Evolutionary conservation across 2,113 vertebrate genomes (phyloP).

Genomic region (Gallinago undulata): DNA sequence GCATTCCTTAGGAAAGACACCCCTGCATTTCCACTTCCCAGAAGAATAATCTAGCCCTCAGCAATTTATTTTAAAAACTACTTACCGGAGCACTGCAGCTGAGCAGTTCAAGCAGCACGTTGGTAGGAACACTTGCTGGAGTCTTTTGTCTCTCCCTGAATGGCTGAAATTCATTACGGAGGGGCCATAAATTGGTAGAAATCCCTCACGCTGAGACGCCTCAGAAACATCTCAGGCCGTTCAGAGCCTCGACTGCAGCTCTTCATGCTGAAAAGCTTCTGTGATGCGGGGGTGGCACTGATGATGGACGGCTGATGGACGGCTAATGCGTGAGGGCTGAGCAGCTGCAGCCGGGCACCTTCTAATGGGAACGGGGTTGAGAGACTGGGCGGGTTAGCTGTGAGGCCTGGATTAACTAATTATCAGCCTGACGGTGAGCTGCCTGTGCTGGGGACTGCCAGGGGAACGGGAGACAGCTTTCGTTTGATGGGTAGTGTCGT

Average conservation of each 20-base stretch:
- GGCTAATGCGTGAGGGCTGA: neutral
- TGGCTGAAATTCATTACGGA: neutral
- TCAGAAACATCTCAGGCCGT: neutral
- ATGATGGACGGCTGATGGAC: neutral
- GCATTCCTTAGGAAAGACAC: neutral
- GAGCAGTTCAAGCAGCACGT: neutral
- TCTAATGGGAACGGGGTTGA: neutral
- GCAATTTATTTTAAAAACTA: neutral
- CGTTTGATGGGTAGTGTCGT: neutral
- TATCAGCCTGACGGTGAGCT: neutral
- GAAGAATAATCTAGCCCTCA: neutral
- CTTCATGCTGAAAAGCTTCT: neutral
- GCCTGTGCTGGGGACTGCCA: neutral
- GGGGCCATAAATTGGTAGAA: neutral
- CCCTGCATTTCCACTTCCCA: neutral
- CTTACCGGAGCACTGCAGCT: neutral
- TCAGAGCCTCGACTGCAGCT: neutral
- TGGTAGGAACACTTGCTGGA: neutral
- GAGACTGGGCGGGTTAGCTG: neutral
- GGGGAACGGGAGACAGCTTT: neutral
- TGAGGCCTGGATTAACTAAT: conserved; percentile 15
- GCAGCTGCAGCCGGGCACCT: neutral
- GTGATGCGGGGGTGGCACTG: no score
- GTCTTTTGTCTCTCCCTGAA: neutral
- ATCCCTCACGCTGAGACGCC: neutral